These are phyloP conservation scores for Nettapus auritus DNA, from an alignment of 2,113 vertebrate genomes.

Conservation along the genomic window DNA sequence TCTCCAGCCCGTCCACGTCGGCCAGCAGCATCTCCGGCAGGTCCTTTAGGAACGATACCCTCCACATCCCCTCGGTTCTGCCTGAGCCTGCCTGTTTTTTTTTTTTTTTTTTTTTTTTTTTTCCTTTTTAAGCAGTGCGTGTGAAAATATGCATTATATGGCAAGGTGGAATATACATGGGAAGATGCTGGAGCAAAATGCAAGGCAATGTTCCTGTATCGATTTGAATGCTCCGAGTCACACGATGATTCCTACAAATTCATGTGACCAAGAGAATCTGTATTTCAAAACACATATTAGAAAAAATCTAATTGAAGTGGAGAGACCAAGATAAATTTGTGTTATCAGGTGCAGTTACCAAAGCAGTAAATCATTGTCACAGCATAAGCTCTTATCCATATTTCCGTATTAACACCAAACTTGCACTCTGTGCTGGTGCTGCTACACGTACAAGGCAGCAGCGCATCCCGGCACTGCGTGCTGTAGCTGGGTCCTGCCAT, in stretches of 20 bases:
- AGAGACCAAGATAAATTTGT: conserved; percentile 68
- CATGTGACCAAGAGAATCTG: conserved; percentile 35
- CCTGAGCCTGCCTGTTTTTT: not conserved
- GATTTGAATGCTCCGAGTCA: conserved; percentile 37
- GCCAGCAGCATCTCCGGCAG: not conserved
- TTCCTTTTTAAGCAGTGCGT: not conserved
- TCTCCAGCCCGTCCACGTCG: not conserved
- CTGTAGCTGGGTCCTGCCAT: not conserved
- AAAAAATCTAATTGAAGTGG: conserved; percentile 68
- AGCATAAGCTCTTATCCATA: conserved; percentile 63
- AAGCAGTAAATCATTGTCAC: conserved; percentile 73
- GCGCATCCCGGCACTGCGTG: not conserved
- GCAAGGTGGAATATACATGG: not conserved
- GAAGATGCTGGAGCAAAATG: not conserved
- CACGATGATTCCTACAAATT: conserved; percentile 8
- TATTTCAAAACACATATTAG: conserved; percentile 70
- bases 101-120: not conserved
- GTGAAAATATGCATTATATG: not conserved
- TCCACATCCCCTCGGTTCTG: not conserved
- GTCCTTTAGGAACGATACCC: not conserved
- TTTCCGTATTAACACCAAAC: conserved; percentile 68
- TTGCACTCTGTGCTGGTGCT: not conserved
- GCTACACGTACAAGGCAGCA: not conserved
- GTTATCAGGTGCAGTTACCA: conserved; percentile 71
- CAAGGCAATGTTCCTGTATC: not conserved